Conservation (phyloP, 2,797 vertebrate species). For the Gobio occitaniae region DNA sequence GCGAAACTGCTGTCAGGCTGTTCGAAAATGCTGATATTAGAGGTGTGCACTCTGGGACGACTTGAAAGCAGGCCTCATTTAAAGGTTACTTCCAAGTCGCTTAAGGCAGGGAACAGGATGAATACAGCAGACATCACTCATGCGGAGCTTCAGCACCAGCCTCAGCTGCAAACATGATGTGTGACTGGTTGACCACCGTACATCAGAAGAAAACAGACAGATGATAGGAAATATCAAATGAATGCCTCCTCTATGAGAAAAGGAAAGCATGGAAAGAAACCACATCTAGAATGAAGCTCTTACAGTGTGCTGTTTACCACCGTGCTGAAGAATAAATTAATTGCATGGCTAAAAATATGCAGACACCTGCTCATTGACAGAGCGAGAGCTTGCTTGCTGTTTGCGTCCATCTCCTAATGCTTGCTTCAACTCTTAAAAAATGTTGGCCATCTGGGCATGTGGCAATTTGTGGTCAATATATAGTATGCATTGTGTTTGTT, state of each 20-base stretch:
- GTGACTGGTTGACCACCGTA: background rate
- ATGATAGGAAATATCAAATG: background rate
- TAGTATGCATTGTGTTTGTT: background rate
- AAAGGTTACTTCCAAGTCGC: constrained; percentile 9
- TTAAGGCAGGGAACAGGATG: constrained; percentile 22
- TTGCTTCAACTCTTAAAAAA: background rate
- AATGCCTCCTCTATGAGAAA: background rate
- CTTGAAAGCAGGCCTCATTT: constrained; percentile 38
- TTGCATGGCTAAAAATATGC: background rate
- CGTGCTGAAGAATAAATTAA: background rate
- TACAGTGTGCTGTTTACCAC: background rate
- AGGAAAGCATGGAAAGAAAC: background rate
- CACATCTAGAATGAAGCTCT: background rate
- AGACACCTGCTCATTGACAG: constrained; percentile 19
- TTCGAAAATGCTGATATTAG: constrained; percentile 33
- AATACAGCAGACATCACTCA: constrained; percentile 21
- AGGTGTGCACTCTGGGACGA: constrained; percentile 34
- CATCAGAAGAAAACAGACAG: background rate
- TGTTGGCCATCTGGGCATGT: background rate
- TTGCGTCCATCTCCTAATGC: background rate
- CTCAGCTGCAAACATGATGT: constrained; percentile 4
- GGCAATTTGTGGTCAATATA: background rate
- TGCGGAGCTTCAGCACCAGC: background rate
- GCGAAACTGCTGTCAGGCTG: constrained; percentile 27
- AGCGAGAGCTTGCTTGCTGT: background rate